Percentiles rank a stretch among this genome's conserved stretches.
Conservation (phyloP, 2,113 vertebrate genomes). For the Sturnira hondurensis region DNA sequence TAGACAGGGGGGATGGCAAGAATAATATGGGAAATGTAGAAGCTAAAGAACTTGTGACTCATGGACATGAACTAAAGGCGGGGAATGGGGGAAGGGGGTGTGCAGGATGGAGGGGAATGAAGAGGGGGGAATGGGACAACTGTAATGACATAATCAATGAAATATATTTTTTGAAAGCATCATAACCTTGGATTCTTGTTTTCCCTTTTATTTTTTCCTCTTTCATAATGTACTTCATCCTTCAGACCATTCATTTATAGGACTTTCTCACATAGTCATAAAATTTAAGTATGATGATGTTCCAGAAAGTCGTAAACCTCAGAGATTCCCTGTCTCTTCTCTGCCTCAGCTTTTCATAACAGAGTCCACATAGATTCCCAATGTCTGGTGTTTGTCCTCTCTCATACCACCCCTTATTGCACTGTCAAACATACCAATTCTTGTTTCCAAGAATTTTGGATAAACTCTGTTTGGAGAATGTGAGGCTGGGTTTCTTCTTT, state of each 20-base stretch:
- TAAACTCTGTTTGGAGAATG: not conserved
- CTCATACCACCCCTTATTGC: not conserved
- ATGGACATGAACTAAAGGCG: no score
- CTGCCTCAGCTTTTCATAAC: not conserved
- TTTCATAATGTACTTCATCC: not conserved
- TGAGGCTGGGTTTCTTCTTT: not conserved
- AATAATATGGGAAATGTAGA: no score
- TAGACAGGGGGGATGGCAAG: no score
- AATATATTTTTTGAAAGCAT: not conserved
- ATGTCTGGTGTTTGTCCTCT: not conserved
- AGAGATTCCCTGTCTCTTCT: not conserved
- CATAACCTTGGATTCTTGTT: not conserved
- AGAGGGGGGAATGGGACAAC: no score
- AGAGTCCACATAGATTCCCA: not conserved
- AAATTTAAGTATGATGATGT: not conserved
- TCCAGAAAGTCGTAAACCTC: not conserved
- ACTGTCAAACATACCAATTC: no score
- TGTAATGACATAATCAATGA: no score
- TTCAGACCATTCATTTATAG: not conserved
- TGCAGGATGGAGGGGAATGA: no score
- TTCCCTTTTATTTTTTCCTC: not conserved
- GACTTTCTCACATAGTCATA: not conserved
- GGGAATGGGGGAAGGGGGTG: no score
- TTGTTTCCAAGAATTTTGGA: not conserved
- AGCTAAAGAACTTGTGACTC: no score